Evolutionary conservation across 1,140 invertebrate species (phyloP), one percentile per base, ranked within the genome.

Genomic region (Pristionchus pacificus): DNA sequence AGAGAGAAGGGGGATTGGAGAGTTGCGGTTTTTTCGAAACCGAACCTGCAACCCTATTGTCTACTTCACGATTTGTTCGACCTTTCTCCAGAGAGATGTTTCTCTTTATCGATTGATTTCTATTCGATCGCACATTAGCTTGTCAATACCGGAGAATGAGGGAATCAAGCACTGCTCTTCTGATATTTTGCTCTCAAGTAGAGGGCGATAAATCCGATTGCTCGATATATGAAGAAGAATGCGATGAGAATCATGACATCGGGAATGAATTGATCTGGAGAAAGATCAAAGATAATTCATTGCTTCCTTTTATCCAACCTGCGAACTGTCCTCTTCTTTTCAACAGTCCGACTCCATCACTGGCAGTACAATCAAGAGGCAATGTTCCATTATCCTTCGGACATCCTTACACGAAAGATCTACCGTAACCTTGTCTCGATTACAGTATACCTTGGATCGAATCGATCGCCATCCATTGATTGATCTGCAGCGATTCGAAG

Each of bases 401-500:
- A 49, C 29, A 6, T 33, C 10, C 14, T 10, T 14, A 33, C 64
- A 67, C 6, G 64, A 63, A 28, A 27, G 60, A 62, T 71, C 57
- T 58, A 33, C 14, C 0, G 19, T 31, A 38, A 68, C 55, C n/a
- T 10, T 19, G 0, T 29, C 14, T 3, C 28, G 33, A 2, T 19
- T 19, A 38, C 19, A 2, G 28, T 14, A 33, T 65, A 71, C 70
- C 70, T 71, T 2, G 14, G 29, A 85, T 83, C n/a, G 64, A 57
- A 27, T 72, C 59, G 10, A 84, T 71, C 33, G 77, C 28, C 19
- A 71, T 83, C 93, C 93, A 96, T 82, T 97, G 93, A 85, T 95
- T 95, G 60, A 96, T 90, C 27, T 91, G 86, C 0, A 96, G 85
- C 0, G 92, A 91, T 86, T 95, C 93, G 85, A 93, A 93, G 60